Percentiles rank a stretch among this genome's conserved stretches.
Conservation (phyloP, 2,797 vertebrate species). For the Falco peregrinus region DNA sequence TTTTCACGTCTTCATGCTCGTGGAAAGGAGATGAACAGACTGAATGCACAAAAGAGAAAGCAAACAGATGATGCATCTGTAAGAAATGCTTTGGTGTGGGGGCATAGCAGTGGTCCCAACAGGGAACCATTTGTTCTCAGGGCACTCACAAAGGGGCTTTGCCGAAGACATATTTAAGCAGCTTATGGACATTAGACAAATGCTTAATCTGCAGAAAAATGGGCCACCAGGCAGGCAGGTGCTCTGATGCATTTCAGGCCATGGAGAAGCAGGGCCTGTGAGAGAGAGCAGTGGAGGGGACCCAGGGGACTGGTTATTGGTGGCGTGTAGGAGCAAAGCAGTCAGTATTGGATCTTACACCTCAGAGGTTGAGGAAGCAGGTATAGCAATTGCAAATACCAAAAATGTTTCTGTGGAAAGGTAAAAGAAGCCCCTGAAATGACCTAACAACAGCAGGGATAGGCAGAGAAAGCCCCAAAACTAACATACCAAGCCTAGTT, state of each 20-base stretch:
- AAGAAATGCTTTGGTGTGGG: background rate
- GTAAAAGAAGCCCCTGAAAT: background rate
- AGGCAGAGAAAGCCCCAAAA: background rate
- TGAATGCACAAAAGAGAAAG: background rate
- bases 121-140: background rate
- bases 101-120: background rate
- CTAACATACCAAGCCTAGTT: accelerated
- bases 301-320: background rate
- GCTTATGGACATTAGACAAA: conserved; percentile 48
- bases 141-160: conserved; percentile 14
- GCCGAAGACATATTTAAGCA: conserved; percentile 48
- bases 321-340: background rate
- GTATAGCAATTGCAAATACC: accelerated
- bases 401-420: background rate
- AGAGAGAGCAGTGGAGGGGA: background rate
- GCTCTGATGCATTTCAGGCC: background rate
- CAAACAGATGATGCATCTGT: background rate
- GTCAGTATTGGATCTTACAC: accelerated
- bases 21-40: background rate
- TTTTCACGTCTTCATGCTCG: background rate
- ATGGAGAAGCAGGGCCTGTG: background rate
- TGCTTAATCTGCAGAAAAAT: conserved; percentile 56
- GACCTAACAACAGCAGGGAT: too few species aligned
- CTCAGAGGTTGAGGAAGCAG: background rate
- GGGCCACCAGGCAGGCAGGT: conserved; percentile 29